Conservation (phyloP, 1,140 invertebrate genomes). For the Bombus pascuorum region DNA sequence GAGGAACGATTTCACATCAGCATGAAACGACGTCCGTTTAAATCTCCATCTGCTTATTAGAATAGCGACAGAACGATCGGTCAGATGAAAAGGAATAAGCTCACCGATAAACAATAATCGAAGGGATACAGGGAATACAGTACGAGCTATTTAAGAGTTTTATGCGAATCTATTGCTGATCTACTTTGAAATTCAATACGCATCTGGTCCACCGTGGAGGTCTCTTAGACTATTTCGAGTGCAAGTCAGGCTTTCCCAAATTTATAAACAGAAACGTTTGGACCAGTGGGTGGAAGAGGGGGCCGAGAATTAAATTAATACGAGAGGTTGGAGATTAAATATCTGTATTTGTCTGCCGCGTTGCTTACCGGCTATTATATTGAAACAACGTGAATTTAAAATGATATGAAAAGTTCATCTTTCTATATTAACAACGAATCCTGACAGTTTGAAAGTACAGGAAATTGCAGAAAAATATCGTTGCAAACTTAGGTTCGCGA, state of each 20-base stretch:
- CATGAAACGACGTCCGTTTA: background rate
- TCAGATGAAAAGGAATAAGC: background rate
- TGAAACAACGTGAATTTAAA: background rate
- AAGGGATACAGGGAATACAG: background rate
- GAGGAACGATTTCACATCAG: background rate
- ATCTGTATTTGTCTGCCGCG: conserved; percentile 19
- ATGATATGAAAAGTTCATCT: background rate
- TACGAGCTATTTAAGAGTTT: background rate
- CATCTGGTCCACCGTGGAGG: conserved; percentile 57
- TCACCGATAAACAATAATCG: background rate
- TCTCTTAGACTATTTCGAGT: conserved; percentile 79
- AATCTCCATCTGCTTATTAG: background rate
- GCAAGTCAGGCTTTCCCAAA: conserved; percentile 77
- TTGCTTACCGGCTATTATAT: background rate
- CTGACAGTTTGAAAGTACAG: background rate
- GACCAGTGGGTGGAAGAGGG: conserved; percentile 56
- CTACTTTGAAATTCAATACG: conserved; percentile 75
- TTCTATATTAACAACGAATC: background rate
- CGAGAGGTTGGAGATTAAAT: conserved; percentile 72
- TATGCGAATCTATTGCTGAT: conserved; percentile 19
- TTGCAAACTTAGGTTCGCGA: too few species aligned
- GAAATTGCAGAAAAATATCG: background rate
- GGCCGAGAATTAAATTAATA: conserved; percentile 73
- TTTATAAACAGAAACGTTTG: conserved; percentile 76
- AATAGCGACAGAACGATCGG: background rate